phyloP scores from a whole-genome alignment of 2,113 vertebrate genomes.

The Sula dactylatra region DNA sequence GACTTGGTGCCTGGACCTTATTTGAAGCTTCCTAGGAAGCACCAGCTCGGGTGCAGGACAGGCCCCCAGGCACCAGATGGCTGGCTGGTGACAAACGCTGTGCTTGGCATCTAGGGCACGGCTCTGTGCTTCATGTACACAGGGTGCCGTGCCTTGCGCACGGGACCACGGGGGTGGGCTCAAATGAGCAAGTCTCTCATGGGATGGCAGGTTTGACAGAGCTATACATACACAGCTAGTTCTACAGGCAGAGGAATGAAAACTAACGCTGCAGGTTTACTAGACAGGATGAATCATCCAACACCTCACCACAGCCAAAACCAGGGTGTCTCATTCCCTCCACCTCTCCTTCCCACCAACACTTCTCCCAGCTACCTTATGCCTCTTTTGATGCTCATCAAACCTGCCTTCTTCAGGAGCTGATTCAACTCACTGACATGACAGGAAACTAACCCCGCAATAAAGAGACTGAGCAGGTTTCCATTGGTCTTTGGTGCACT shows the following conservation, averaged over 20 bases:
- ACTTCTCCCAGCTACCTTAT: conserved; percentile 1
- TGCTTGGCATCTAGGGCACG: neutral
- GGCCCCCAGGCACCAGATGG: accelerated
- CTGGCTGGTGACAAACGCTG: neutral
- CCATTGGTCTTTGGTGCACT: neutral
- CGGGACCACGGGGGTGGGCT: neutral
- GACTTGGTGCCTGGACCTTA: neutral
- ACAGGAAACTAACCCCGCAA: neutral
- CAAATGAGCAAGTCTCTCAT: neutral
- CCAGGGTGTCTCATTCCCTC: neutral
- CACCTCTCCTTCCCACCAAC: neutral
- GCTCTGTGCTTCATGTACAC: accelerated
- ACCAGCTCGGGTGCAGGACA: neutral
- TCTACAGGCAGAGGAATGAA: neutral
- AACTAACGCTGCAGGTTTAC: neutral
- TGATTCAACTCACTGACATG: neutral
- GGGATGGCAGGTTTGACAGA: neutral
- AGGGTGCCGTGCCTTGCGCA: accelerated
- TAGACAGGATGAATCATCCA: neutral
- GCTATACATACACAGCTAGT: neutral
- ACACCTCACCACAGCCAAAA: neutral
- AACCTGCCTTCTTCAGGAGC: neutral
- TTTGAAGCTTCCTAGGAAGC: neutral
- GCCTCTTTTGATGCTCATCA: neutral
- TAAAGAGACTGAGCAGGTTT: neutral